Evolutionary conservation across 2,888 invertebrate genomes (phyloP).

Genomic region (Dryococelus australis): DNA sequence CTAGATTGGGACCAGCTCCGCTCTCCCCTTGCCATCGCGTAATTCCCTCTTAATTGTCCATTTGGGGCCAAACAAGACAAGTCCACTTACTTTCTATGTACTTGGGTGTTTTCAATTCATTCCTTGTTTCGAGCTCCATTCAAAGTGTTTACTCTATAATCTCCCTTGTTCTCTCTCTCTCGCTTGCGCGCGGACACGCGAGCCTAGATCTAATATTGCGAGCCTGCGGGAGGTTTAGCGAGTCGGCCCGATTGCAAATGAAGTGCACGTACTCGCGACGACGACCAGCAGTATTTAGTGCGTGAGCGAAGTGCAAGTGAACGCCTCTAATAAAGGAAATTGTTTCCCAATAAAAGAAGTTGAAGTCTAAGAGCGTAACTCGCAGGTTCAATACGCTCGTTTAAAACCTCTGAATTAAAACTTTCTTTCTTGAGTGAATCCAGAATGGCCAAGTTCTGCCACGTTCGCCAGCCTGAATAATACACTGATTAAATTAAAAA

Average conservation of each 20-base stretch:
- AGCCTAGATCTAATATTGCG: neutral
- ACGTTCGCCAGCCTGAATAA: too few species aligned
- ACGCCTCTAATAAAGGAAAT: neutral
- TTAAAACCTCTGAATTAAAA: too few species aligned
- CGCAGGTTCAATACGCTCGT: too few species aligned
- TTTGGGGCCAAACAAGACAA: constrained; percentile 17
- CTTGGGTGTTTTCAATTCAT: constrained; percentile 12
- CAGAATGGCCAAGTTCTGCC: too few species aligned
- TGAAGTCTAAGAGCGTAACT: neutral
- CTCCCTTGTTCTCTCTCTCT: neutral
- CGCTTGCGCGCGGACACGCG: neutral
- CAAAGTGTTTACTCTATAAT: constrained; percentile 16
- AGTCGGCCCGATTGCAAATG: neutral
- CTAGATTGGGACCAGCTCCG: constrained; percentile 23
- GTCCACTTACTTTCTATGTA: constrained; percentile 16
- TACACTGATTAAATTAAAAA: too few species aligned
- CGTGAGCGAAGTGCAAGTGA: neutral
- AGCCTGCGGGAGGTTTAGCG: neutral
- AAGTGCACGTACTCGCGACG: neutral
- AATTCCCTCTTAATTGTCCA: constrained; percentile 29
- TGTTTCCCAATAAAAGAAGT: neutral
- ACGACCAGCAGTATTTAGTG: neutral
- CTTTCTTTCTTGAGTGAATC: too few species aligned
- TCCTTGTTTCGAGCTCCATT: neutral
- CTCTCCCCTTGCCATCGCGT: neutral